A percentile compares a stretch with the other conserved stretches of the same genome.
Conservation (phyloP, 1,140 invertebrate species). For the Trichomalopsis sarcophagae region DNA sequence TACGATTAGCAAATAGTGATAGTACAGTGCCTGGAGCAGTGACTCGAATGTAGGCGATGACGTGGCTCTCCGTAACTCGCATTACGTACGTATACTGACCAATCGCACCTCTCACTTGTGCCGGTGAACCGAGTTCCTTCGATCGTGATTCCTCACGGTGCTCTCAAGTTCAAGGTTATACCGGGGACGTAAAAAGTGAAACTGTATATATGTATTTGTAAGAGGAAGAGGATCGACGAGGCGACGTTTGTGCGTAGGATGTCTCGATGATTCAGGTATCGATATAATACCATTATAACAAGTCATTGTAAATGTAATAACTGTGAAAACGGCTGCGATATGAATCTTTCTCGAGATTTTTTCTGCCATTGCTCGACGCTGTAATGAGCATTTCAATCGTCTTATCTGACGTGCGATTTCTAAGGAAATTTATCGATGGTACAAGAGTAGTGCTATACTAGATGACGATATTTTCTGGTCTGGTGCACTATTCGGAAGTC, state of each 20-base stretch:
- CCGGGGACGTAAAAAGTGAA: conserved; percentile 25
- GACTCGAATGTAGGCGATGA: conserved; percentile 39
- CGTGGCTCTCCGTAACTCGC: conserved; percentile 22
- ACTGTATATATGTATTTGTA: background rate
- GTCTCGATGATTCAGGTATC: background rate
- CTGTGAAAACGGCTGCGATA: background rate
- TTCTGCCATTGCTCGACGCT: background rate
- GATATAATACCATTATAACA: background rate
- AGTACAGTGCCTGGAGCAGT: background rate
- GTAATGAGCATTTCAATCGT: background rate
- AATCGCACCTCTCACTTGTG: background rate
- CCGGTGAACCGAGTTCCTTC: background rate
- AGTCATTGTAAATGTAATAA: background rate
- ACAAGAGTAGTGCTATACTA: no score
- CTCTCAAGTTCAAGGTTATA: conserved; percentile 46
- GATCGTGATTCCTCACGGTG: background rate
- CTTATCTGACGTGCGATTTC: no score
- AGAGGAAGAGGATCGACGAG: background rate
- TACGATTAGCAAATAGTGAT: conserved; percentile 25
- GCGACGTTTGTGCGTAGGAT: background rate
- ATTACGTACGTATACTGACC: conserved; percentile 17
- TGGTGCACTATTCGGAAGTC: no score
- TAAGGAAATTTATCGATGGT: no score
- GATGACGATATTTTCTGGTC: no score
- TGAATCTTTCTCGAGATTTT: background rate